These are phyloP conservation scores for Zoanthus sociatus DNA, from an alignment of 92 coral and sea anemone genomes.

Conservation along the genomic window DNA sequence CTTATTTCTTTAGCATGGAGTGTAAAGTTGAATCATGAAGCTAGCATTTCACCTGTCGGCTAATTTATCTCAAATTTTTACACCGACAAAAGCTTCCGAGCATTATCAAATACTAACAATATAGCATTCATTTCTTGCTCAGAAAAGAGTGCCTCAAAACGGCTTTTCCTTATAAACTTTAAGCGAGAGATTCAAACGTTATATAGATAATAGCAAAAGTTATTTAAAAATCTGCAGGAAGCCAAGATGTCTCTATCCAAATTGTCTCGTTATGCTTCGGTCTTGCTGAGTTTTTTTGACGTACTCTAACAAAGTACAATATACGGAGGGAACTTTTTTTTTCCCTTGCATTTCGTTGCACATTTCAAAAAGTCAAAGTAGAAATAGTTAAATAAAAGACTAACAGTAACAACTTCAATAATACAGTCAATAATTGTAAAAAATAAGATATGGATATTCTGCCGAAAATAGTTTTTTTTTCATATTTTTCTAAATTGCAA, in stretches of 20 bases:
- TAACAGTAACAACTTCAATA: neutral
- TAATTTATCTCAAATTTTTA: constrained; percentile 27
- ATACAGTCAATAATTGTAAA: too few species aligned
- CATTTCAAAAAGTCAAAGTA: neutral
- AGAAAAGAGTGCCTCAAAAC: neutral
- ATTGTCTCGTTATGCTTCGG: constrained; percentile 7
- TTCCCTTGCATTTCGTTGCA: neutral
- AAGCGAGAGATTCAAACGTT: neutral
- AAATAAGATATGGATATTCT: too few species aligned
- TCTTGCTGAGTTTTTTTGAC: constrained; percentile 6
- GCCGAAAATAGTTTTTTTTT: too few species aligned
- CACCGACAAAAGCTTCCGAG: constrained; percentile 11
- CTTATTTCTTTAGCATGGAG: neutral
- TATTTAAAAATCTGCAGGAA: neutral
- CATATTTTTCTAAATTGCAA: neutral
- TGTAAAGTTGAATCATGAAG: neutral
- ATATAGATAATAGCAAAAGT: neutral
- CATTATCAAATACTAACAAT: neutral
- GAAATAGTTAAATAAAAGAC: neutral
- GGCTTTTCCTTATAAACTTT: neutral
- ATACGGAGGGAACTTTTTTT: neutral
- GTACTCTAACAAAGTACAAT: neutral
- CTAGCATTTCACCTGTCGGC: constrained; percentile 30
- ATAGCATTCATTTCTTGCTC: neutral
- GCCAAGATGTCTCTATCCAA: constrained; percentile 16